phyloP scores from a whole-genome alignment of 1,140 invertebrate genomes.

The Zaprionus capensis region DNA sequence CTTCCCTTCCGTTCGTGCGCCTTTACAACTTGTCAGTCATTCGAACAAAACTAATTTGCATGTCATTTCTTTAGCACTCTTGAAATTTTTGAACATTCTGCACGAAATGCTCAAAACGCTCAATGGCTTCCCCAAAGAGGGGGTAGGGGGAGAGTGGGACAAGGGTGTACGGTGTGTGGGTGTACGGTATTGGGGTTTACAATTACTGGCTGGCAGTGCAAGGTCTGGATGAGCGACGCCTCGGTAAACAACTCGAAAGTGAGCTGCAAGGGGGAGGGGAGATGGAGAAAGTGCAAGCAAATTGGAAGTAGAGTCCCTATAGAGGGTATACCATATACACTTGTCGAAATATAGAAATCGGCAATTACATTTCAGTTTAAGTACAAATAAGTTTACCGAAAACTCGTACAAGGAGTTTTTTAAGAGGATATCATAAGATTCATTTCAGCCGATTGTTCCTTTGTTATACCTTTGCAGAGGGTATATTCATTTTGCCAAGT shows the following conservation, averaged over 20 bases:
- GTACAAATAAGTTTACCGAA: accelerated
- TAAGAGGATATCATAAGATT: too few relatives aligned
- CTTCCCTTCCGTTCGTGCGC: constrained; percentile 36
- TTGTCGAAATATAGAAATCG: too few relatives aligned
- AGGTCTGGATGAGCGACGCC: constrained; percentile 13
- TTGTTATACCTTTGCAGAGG: too few relatives aligned
- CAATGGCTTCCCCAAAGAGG: constrained; percentile 11
- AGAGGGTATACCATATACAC: too few relatives aligned
- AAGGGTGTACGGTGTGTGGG: constrained; percentile 1
- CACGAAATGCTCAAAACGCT: constrained; percentile 57
- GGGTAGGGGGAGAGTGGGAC: background rate
- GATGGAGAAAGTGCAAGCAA: background rate
- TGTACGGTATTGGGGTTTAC: constrained; percentile 9
- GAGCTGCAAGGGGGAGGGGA: background rate
- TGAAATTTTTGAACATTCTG: constrained; percentile 63
- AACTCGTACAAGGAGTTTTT: too few relatives aligned
- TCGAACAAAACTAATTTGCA: constrained; percentile 84
- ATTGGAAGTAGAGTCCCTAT: background rate
- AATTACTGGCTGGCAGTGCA: constrained; percentile 12
- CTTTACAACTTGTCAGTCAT: constrained; percentile 82
- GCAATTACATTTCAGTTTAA: too few relatives aligned
- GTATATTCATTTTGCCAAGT: too few relatives aligned
- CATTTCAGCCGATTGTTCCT: too few relatives aligned
- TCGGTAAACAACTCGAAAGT: constrained; percentile 27
- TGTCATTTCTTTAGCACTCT: constrained; percentile 83